Percentiles rank a stretch among this genome's conserved stretches.
These are phyloP conservation scores for Acrocera orbiculus DNA, from an alignment of 2,888 invertebrate species.

Conservation along the genomic window DNA sequence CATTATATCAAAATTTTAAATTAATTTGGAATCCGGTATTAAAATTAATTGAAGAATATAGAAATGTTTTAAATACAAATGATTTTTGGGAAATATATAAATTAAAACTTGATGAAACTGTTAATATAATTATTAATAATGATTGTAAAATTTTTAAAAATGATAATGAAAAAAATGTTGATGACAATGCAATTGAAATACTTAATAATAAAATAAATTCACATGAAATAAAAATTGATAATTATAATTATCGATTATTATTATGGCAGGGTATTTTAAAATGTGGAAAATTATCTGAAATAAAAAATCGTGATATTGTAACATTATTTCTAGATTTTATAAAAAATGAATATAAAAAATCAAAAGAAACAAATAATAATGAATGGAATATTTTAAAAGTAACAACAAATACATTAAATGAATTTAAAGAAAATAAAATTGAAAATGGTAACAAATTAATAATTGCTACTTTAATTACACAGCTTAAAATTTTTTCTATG, in stretches of 20 bases:
- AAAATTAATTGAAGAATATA: slow-evolving; percentile 58
- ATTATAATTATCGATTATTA: slow-evolving; percentile 52
- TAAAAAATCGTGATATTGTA: slow-evolving; percentile 62
- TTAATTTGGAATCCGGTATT: slow-evolving; percentile 72
- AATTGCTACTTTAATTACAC: slow-evolving; percentile 36
- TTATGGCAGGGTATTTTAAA: slow-evolving; percentile 63
- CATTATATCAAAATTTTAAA: slow-evolving; percentile 72
- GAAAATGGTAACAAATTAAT: background rate
- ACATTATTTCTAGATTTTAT: slow-evolving; percentile 62
- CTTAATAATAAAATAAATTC: too few species aligned
- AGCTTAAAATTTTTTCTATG: slow-evolving; percentile 59
- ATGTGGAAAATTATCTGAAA: slow-evolving; percentile 59
- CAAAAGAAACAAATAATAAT: slow-evolving; percentile 37
- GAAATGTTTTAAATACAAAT: slow-evolving; percentile 39
- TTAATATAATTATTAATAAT: slow-evolving; percentile 26
- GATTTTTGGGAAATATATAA: slow-evolving; percentile 59
- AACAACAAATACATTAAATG: slow-evolving; percentile 15
- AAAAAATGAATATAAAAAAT: slow-evolving; percentile 40
- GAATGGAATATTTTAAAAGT: slow-evolving; percentile 36
- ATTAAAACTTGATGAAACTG: slow-evolving; percentile 37
- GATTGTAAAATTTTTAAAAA: background rate
- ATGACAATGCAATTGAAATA: too few species aligned
- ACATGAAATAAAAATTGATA: slow-evolving; percentile 52
- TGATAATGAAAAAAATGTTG: background rate
- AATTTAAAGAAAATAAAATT: background rate